These are phyloP conservation scores for Hippocampus barbouri DNA, from an alignment of 2,113 vertebrate genomes.

Conservation along the genomic window DNA sequence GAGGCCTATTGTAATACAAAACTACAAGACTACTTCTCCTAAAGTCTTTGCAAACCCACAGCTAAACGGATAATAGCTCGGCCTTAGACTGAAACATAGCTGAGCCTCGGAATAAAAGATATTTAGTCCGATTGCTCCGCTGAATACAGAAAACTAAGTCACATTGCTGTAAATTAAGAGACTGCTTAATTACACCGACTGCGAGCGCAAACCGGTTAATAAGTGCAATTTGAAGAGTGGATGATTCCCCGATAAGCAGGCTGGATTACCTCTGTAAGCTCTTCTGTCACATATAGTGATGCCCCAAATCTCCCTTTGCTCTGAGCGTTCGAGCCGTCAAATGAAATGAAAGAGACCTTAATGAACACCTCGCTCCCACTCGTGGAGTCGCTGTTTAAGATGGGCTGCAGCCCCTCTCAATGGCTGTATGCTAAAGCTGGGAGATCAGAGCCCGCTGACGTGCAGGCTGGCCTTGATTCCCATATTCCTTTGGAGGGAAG, in stretches of 20 bases:
- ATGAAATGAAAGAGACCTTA: constrained; percentile 66
- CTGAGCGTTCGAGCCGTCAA: constrained; percentile 77
- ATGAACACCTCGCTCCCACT: constrained; percentile 60
- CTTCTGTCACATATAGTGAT: constrained; percentile 83
- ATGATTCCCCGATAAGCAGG: constrained; percentile 64
- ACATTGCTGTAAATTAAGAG: constrained; percentile 67
- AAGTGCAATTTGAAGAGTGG: constrained; percentile 82
- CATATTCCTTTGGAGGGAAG: constrained; percentile 47
- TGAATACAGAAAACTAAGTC: constrained; percentile 63
- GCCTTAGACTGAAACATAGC: constrained; percentile 66
- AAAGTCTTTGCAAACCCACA: constrained; percentile 64
- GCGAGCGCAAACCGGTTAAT: constrained; percentile 65
- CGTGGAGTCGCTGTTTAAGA: constrained; percentile 58
- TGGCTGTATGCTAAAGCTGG: constrained; percentile 43
- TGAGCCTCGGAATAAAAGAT: constrained; percentile 65
- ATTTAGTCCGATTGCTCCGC: constrained; percentile 63
- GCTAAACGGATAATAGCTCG: constrained; percentile 69
- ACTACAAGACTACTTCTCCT: constrained; percentile 64
- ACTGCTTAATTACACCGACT: constrained; percentile 64
- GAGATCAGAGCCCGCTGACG: constrained; percentile 55
- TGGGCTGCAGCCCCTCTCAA: constrained; percentile 41
- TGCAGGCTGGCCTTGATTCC: constrained; percentile 32
- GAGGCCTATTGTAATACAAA: constrained; percentile 63
- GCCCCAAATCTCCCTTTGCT: constrained; percentile 75
- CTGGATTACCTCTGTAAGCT: constrained; percentile 83